Conservation (phyloP, 2,888 invertebrate genomes). For the Aspidiotus destructor region DNA sequence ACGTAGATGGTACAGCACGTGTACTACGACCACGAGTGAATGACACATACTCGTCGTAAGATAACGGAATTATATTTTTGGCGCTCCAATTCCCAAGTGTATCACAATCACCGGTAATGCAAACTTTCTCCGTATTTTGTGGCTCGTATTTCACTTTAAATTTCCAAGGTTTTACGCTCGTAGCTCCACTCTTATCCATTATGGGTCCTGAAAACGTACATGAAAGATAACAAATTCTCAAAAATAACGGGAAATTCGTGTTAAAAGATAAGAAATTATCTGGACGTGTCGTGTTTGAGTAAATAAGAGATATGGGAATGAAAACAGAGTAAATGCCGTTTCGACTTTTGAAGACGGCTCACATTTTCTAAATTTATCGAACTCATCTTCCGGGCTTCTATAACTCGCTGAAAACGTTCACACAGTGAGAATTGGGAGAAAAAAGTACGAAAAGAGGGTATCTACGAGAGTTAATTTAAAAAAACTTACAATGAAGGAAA, state of each 20-base stretch:
- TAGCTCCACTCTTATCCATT: not conserved
- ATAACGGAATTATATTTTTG: conserved; percentile 38
- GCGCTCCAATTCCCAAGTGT: conserved; percentile 64
- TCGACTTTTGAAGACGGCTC: no score
- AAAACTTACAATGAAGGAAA: no score
- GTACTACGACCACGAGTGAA: no score
- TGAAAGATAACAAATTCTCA: not conserved
- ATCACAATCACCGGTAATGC: conserved; percentile 57
- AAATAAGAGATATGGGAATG: no score
- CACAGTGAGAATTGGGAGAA: no score
- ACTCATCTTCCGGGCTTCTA: no score
- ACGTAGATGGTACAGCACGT: no score
- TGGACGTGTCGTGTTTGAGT: not conserved
- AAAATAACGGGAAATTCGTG: not conserved
- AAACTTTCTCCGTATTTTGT: conserved; percentile 43
- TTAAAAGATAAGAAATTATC: not conserved
- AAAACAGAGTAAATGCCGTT: no score
- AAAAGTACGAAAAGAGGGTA: no score
- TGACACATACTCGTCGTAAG: conserved; percentile 45
- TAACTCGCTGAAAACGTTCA: no score
- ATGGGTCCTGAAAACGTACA: not conserved
- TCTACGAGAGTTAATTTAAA: no score
- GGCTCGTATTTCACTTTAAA: conserved; percentile 10
- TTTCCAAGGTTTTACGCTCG: conserved; percentile 6
- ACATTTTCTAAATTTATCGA: no score